phyloP scores from a whole-genome alignment of 2,888 invertebrate species.

The Limnephilus rhombicus region DNA sequence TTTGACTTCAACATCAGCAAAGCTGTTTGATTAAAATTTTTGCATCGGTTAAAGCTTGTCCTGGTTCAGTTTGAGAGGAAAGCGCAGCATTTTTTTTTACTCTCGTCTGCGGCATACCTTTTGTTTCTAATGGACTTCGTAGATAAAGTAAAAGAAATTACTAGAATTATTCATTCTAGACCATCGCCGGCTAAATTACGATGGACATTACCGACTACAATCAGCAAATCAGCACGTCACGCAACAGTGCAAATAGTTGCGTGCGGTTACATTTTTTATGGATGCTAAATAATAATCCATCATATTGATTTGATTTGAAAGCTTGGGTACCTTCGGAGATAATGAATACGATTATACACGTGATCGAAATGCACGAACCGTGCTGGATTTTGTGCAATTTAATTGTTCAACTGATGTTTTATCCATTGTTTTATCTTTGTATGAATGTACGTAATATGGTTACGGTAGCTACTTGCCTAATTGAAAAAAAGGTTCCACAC shows the following conservation, averaged over 20 bases:
- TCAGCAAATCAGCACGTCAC: not conserved
- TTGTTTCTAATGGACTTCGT: not conserved
- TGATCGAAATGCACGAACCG: not conserved
- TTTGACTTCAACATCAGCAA: not conserved
- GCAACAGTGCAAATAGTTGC: not conserved
- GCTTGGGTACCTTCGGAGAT: not conserved
- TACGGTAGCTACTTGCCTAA: no score
- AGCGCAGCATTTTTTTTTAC: not conserved
- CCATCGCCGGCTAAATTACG: not conserved
- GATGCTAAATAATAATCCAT: not conserved
- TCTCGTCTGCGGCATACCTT: not conserved
- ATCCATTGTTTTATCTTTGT: not conserved
- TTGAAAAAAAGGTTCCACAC: not conserved
- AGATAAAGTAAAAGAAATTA: not conserved
- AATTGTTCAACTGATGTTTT: not conserved
- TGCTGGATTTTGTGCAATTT: not conserved
- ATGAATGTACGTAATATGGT: not conserved
- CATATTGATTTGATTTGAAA: not conserved
- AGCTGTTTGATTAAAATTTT: not conserved
- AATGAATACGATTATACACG: not conserved
- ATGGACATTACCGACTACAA: not conserved
- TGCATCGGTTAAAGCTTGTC: not conserved
- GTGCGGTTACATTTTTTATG: not conserved
- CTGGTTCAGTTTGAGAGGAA: not conserved
- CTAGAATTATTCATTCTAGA: not conserved